Evolutionary conservation across 2,113 vertebrate species (phyloP).

Genomic region (Caretta caretta): DNA sequence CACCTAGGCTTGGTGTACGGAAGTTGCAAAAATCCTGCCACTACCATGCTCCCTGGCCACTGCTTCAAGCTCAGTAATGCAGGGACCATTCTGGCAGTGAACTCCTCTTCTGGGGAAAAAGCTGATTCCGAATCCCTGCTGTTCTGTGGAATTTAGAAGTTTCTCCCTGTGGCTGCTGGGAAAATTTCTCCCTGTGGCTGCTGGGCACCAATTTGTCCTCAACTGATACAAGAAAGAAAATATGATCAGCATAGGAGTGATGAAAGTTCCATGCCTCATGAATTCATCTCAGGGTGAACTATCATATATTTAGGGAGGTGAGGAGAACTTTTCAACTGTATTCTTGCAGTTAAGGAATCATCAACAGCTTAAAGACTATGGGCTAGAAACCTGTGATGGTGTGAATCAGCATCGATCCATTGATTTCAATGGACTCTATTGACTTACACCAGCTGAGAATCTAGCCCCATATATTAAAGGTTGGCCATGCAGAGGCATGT

Average conservation of each 20-base stretch:
- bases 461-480: not conserved
- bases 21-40: not conserved
- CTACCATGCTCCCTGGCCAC: not conserved
- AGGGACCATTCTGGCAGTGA: not conserved
- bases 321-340: rapidly evolving
- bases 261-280: not conserved
- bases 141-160: not conserved
- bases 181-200: not conserved
- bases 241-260: rapidly evolving
- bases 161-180: not conserved
- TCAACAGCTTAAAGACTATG: not conserved
- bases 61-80: not conserved
- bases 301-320: rapidly evolving
- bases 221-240: not conserved
- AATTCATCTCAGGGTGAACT: not conserved
- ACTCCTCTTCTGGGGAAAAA: not conserved
- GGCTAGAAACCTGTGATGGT: not conserved
- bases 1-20: not conserved
- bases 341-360: not conserved
- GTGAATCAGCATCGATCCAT: not conserved
- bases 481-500: conserved; percentile 39
- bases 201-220: not conserved
- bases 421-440: not conserved
- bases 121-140: not conserved
- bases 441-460: not conserved